Evolutionary conservation across 2,888 invertebrate species (phyloP), one percentile per base, ranked within the genome.

Genomic region (Drosophila paracracens): DNA sequence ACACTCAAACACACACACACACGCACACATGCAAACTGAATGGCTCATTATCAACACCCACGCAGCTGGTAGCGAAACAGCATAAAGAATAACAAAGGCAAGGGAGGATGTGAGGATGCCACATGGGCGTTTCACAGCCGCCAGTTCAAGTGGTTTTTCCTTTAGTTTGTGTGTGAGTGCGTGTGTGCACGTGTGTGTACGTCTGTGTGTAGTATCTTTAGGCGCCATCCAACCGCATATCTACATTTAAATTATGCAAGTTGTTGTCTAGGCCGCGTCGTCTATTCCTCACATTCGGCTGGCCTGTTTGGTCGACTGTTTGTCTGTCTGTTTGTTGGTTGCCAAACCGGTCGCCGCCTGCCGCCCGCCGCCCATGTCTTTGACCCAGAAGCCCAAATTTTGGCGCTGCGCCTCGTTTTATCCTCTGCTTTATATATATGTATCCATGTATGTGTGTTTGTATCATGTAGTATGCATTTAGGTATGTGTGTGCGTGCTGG

Each of bases 241-340:
- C 83, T 79, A 87, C 87, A 88, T 87, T 87, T 87, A 87, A 87
- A 87, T 87, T 87, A 87, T 90, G 90, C 90, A 87, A 88, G 87
- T 89, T 83, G 82, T 77, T 82, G 82, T 82, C 80, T 79, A 76
- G 73, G 80, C 68, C 61, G 56, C 59, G 69, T 58, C 60, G 65
- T 66, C 79, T 80, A 66, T 74, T 50, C 66, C 77, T 73, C 69
- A 61, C 63, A 63, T 65, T 66, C 59, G 61, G 76, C 33, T 56
- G 35, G 63, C 36, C 63, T 66, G 71, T 67, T 56, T 67, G 51
- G 68, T 57, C 68, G 70, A 46, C 64, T 69, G 67, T 70, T 51
- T 63, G 65, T 70, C 70, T 63, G 64, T 33, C 33, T 11, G 33
- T 33, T 74, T 59, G 46, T 25, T 46, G 25, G 16, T 25, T 72